Conservation (phyloP, 2,888 invertebrate species). For the Cylloceria caligata region DNA sequence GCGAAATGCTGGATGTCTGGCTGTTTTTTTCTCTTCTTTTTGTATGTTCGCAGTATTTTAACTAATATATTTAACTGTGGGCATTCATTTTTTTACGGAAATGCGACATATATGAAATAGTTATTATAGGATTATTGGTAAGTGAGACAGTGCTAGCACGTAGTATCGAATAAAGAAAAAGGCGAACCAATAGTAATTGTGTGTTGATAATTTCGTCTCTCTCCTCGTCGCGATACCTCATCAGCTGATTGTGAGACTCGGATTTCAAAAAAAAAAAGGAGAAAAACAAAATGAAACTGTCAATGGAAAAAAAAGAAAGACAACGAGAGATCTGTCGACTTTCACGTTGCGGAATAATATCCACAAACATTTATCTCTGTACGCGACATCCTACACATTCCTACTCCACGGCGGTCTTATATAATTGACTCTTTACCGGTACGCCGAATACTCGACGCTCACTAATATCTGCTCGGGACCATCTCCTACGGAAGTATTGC, state of each 20-base stretch:
- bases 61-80: not conserved
- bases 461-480: conserved; percentile 25
- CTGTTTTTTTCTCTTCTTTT: not conserved
- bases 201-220: no score
- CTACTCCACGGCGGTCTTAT: not conserved
- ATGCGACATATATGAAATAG: not conserved
- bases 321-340: conserved; percentile 74
- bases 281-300: not conserved
- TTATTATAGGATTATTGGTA: not conserved
- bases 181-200: not conserved
- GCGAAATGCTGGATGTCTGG: not conserved
- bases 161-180: not conserved
- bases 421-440: conserved; percentile 11
- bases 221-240: not conserved
- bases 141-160: not conserved
- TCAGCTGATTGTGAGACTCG: conserved; percentile 5
- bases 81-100: not conserved
- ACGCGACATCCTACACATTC: conserved; percentile 27
- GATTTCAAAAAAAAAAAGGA: conserved; percentile 1
- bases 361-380: conserved; percentile 70
- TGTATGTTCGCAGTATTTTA: not conserved
- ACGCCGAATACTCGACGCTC: not conserved
- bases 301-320: conserved; percentile 46
- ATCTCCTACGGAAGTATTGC: conserved; percentile 30
- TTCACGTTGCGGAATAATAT: conserved; percentile 78